Base-by-base conservation (phyloP, 2,888 invertebrate species). In the Vanessa cardui region DNA sequence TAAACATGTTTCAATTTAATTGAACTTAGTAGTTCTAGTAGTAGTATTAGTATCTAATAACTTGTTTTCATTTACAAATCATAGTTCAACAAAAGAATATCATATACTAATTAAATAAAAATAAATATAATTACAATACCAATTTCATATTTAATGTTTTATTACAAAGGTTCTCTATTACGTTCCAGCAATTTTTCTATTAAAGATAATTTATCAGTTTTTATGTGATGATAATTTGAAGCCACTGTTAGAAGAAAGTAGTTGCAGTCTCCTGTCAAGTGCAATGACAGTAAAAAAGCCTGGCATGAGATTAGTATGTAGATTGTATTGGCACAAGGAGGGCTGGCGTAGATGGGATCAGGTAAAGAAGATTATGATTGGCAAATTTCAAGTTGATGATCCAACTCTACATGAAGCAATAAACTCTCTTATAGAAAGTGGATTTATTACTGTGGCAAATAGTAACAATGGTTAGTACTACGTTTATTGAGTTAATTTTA, bases 271-370 rank as follows among this genome's bases (percentile, higher is more conserved):
- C 1, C 72, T 91, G 6, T 68, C 70, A 9, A 80, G 77, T 18
- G 82, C 80, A 58, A 71, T 83, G 66, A 59, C 72, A 16, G 60
- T 86, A 0, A 63, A 71, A 0, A 84, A 86, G 52, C 84, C 84
- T 0, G 86, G 86, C 0, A 79, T 86, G 76, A 80, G 77, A 60
- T 68, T 91, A 2, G 80, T 90, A 1, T 90, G 90, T 73, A 77
- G 90, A 4, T 71, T 93, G 49, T 92, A 84, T 72, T 92, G 93
- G 92, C 77, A 85, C 7, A 82, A 85, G 66, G 77, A 80, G 0
- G 76, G 79, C 12, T 93, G 93, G 92, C 88, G 84, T 66, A 80
- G 78, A 50, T 67, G 67, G 6, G 78, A 83, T 0, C 75, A 83
- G 49, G 72, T 88, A 2, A 64, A 71, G 18, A 71, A 79, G 21